These are phyloP conservation scores for Metaphire vulgaris DNA, from an alignment of 1,140 invertebrate species.

Conservation along the genomic window DNA sequence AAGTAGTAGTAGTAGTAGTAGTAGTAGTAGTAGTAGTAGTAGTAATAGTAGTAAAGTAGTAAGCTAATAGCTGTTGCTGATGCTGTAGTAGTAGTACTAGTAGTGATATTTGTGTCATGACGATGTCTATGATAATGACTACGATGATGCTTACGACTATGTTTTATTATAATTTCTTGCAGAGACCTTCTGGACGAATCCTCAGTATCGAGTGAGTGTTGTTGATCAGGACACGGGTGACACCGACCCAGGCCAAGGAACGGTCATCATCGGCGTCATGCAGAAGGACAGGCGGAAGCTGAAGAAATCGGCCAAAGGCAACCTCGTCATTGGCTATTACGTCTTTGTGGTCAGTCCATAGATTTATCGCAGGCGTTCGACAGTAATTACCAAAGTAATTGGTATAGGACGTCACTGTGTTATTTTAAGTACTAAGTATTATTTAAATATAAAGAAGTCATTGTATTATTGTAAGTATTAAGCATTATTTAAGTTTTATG, in stretches of 20 bases:
- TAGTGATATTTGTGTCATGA: background rate
- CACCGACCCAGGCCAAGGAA: slow-evolving; percentile 11
- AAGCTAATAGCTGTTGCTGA: no score
- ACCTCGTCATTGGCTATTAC: slow-evolving; percentile 1
- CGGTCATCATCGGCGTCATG: slow-evolving; percentile 25
- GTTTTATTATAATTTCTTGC: no score
- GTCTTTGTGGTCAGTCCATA: slow-evolving; percentile 8
- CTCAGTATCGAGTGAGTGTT: slow-evolving; percentile 14
- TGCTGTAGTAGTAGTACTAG: no score
- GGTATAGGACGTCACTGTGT: no score
- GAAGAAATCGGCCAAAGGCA: background rate
- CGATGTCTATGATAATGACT: background rate
- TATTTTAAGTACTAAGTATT: no score
- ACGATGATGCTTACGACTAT: background rate
- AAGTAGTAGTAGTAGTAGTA: no score
- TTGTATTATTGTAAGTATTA: no score
- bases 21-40: no score
- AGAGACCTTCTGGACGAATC: slow-evolving; percentile 84
- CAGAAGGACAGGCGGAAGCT: slow-evolving; percentile 29
- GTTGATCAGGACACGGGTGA: slow-evolving; percentile 10
- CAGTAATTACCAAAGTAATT: no score
- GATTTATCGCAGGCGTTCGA: background rate
- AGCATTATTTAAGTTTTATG: no score
- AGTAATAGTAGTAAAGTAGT: no score
- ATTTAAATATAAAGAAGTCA: no score